Conservation (phyloP, 2,113 vertebrate species). For the Cairina moschata region DNA sequence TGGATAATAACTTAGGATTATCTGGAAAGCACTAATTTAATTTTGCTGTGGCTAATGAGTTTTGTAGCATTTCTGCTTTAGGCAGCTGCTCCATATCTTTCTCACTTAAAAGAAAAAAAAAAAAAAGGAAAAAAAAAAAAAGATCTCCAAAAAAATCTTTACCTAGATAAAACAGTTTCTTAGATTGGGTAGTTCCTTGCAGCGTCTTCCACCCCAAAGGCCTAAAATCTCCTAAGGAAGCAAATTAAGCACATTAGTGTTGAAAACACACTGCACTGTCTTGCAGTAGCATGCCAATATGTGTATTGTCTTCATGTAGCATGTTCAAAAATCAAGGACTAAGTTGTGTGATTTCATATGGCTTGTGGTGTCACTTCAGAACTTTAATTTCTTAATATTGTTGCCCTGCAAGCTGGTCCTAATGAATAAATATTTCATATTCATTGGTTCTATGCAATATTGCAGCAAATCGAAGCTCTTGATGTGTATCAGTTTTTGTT, state of each 20-base stretch:
- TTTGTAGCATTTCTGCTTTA: slow-evolving; percentile 52
- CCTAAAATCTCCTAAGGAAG: background rate
- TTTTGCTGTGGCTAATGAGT: slow-evolving; percentile 35
- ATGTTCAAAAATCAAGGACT: background rate
- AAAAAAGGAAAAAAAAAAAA: background rate
- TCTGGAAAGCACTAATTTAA: slow-evolving; percentile 30
- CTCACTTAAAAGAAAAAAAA: background rate
- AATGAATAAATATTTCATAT: background rate
- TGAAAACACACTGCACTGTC: background rate
- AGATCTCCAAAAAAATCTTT: background rate
- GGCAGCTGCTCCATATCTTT: background rate
- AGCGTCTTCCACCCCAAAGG: background rate
- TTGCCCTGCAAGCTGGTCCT: background rate
- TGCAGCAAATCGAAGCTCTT: background rate
- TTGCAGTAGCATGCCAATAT: background rate
- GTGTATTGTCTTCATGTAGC: background rate
- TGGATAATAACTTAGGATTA: slow-evolving; percentile 7
- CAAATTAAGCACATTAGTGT: background rate
- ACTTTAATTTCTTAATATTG: background rate
- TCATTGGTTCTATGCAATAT: background rate
- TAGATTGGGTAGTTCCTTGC: background rate
- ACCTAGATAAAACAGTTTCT: background rate
- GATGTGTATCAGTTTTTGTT: background rate
- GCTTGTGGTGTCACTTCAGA: background rate
- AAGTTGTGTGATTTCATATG: background rate